These are phyloP conservation scores for Drosophila lacicola DNA, from an alignment of 2,888 invertebrate genomes.

Conservation along the genomic window DNA sequence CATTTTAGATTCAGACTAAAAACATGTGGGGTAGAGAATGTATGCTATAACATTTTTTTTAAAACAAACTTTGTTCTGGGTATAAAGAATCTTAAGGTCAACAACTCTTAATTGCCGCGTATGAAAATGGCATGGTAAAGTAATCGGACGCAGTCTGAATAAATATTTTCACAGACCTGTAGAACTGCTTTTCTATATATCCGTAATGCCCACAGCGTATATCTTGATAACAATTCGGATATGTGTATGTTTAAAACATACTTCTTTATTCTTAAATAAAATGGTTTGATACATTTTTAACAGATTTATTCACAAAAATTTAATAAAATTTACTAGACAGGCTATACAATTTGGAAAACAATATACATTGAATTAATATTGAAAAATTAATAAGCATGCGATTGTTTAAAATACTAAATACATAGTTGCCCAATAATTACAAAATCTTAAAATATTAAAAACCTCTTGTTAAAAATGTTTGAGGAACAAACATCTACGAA, in stretches of 20 bases:
- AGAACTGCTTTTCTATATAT: too few species aligned
- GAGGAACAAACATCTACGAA: conserved; percentile 36
- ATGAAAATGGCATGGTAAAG: too few species aligned
- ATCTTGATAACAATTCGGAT: neutral
- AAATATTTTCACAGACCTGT: too few species aligned
- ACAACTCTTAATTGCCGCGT: too few species aligned
- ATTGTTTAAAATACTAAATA: conserved; percentile 31
- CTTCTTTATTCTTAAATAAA: neutral
- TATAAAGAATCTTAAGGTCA: too few species aligned
- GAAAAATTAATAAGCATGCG: conserved; percentile 36
- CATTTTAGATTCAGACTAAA: too few species aligned
- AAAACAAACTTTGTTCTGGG: too few species aligned
- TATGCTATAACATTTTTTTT: too few species aligned
- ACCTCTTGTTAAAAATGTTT: conserved; percentile 40
- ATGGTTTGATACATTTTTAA: neutral
- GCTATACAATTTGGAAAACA: conserved; percentile 36
- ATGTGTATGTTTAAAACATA: neutral
- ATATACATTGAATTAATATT: conserved; percentile 57
- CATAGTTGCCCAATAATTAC: conserved; percentile 42
- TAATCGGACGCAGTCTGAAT: too few species aligned
- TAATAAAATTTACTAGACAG: conserved; percentile 21
- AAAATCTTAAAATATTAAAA: conserved; percentile 5
- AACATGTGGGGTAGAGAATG: too few species aligned
- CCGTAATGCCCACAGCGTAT: neutral
- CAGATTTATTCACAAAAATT: conserved; percentile 57